A percentile compares a stretch with the other conserved stretches of the same genome.
phyloP scores from a whole-genome alignment of 2,888 invertebrate species.

The Sphinx pinastri region DNA sequence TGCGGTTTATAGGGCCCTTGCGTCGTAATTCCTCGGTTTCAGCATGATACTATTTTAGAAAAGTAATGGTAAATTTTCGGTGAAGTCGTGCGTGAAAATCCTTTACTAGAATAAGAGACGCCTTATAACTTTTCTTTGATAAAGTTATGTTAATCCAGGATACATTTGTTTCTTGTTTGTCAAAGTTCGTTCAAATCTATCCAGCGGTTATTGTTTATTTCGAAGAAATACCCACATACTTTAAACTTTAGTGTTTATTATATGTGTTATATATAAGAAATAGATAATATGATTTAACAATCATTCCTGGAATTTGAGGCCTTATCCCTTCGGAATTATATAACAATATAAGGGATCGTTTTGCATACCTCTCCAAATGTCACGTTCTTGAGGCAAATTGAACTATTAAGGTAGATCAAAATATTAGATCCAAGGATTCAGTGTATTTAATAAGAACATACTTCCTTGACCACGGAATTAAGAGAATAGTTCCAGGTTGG shows the following conservation, averaged over 20 bases:
- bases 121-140: no score
- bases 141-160: no score
- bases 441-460: not conserved
- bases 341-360: not conserved
- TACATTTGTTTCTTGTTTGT: no score
- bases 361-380: constrained; percentile 8
- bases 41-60: not conserved
- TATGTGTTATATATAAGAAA: no score
- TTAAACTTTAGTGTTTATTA: no score
- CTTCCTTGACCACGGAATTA: not conserved
- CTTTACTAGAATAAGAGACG: no score
- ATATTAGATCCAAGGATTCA: not conserved
- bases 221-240: no score
- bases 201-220: no score
- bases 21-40: constrained; percentile 9
- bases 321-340: not conserved
- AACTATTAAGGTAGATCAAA: not conserved
- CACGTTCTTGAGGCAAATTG: constrained; percentile 8
- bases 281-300: no score
- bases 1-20: constrained; percentile 18
- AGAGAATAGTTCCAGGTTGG: no score
- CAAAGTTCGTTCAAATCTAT: no score
- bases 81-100: no score
- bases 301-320: not conserved
- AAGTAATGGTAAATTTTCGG: not conserved